Evolutionary conservation across 2,888 invertebrate genomes (phyloP).

Genomic region (Lamproptera curius): DNA sequence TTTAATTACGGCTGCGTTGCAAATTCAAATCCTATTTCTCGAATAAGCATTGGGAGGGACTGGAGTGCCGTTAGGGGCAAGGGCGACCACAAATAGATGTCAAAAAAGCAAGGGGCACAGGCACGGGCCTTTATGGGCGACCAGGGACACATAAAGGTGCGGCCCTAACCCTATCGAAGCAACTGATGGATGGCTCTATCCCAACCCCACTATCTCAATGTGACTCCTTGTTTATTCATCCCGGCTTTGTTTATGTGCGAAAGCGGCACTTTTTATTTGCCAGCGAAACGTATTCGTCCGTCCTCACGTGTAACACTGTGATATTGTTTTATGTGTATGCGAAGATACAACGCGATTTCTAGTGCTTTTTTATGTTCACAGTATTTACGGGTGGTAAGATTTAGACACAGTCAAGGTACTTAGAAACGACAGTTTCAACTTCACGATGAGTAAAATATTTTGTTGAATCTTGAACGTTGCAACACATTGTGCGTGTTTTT

Average conservation of each 20-base stretch:
- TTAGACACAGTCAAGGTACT: too few relatives aligned
- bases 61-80: slow-evolving; percentile 60
- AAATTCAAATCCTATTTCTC: slow-evolving; percentile 35
- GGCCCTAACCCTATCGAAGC: slow-evolving; percentile 77
- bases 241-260: slow-evolving; percentile 71
- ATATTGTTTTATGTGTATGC: neutral
- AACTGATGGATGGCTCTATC: slow-evolving; percentile 73
- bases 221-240: slow-evolving; percentile 70
- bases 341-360: neutral
- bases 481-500: too few relatives aligned
- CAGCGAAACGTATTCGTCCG: slow-evolving; percentile 7
- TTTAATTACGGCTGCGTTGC: slow-evolving; percentile 22
- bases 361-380: neutral
- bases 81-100: slow-evolving; percentile 75
- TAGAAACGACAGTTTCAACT: too few relatives aligned
- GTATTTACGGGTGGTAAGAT: neutral
- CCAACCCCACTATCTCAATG: slow-evolving; percentile 60
- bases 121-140: slow-evolving; percentile 67
- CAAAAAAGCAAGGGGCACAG: slow-evolving; percentile 70
- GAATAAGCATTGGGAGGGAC: slow-evolving; percentile 35
- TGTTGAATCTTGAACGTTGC: too few relatives aligned
- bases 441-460: too few relatives aligned
- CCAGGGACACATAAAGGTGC: slow-evolving; percentile 76
- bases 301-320: neutral
- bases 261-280: slow-evolving; percentile 36